Evolutionary conservation across 2,888 invertebrate genomes (phyloP).

Genomic region (Cephus nigrinus): DNA sequence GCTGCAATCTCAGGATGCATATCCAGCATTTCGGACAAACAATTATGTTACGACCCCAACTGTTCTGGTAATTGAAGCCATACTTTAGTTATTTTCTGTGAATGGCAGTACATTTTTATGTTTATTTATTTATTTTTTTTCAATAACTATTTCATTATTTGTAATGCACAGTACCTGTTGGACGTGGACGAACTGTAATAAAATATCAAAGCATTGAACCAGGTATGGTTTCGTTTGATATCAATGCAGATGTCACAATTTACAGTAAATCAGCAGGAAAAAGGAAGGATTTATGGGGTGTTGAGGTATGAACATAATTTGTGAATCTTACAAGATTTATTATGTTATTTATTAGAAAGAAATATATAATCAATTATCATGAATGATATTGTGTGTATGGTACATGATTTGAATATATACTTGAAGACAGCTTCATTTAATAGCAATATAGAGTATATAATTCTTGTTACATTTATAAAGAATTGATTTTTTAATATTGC

Average conservation of each 20-base stretch:
- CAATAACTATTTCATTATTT: slow-evolving; percentile 36
- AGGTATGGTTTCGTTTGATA: slow-evolving; percentile 73
- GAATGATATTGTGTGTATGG: neutral
- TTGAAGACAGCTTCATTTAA: neutral
- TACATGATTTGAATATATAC: neutral
- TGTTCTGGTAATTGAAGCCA: slow-evolving; percentile 74
- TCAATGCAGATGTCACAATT: slow-evolving; percentile 71
- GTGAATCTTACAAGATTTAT: neutral
- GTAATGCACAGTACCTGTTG: slow-evolving; percentile 69
- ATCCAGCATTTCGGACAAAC: slow-evolving; percentile 72
- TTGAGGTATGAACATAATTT: slow-evolving; percentile 63
- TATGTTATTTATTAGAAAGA: neutral
- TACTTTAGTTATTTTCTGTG: slow-evolving; percentile 48
- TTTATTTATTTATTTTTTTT: slow-evolving; percentile 2
- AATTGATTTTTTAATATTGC: neutral
- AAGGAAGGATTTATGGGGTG: slow-evolving; percentile 75
- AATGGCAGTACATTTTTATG: slow-evolving; percentile 41
- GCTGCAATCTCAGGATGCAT: slow-evolving; percentile 40
- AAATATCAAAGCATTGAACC: slow-evolving; percentile 70
- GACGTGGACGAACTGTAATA: slow-evolving; percentile 72
- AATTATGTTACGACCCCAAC: slow-evolving; percentile 77
- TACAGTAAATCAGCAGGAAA: slow-evolving; percentile 79
- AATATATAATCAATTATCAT: neutral
- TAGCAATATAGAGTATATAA: neutral
- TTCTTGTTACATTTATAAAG: neutral